A percentile compares a stretch with the other conserved stretches of the same genome.
phyloP scores from a whole-genome alignment of 2,797 vertebrate genomes.

The Momotus momota region DNA sequence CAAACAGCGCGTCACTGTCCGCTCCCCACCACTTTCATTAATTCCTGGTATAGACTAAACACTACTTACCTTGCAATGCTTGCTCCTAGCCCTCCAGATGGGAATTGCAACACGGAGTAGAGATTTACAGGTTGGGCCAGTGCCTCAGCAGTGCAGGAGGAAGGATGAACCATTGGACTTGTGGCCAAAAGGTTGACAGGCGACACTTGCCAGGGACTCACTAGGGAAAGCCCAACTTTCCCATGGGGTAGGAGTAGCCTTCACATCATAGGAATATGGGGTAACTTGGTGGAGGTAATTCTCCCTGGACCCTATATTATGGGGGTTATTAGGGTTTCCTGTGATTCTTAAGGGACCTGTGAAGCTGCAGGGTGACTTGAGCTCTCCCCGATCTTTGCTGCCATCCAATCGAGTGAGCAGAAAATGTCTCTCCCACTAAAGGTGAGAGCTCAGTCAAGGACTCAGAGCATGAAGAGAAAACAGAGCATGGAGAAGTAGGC shows the following conservation, averaged over 20 bases:
- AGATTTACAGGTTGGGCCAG: not conserved
- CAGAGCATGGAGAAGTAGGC: not conserved
- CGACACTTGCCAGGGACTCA: not conserved
- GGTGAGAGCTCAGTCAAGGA: not conserved
- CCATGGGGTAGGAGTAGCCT: not conserved
- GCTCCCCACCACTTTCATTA: not conserved
- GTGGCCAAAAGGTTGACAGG: accelerated
- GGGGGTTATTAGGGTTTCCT: not conserved
- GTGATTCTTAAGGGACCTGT: not conserved
- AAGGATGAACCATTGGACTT: not conserved
- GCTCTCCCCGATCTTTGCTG: not conserved
- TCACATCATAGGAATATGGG: accelerated
- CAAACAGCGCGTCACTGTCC: not conserved
- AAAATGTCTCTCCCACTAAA: not conserved
- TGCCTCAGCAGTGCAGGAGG: accelerated
- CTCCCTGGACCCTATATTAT: not conserved
- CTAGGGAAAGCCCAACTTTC: not conserved
- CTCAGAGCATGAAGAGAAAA: not conserved
- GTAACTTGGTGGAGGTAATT: not conserved
- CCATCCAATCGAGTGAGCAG: not conserved
- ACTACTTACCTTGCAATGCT: not conserved
- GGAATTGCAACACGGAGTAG: not conserved
- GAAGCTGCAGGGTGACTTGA: not conserved
- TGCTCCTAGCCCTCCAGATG: not conserved
- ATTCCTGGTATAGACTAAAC: not conserved